Evolutionary conservation across 2,888 invertebrate genomes (phyloP).

Genomic region (Caenorhabditis drosophilae): DNA sequence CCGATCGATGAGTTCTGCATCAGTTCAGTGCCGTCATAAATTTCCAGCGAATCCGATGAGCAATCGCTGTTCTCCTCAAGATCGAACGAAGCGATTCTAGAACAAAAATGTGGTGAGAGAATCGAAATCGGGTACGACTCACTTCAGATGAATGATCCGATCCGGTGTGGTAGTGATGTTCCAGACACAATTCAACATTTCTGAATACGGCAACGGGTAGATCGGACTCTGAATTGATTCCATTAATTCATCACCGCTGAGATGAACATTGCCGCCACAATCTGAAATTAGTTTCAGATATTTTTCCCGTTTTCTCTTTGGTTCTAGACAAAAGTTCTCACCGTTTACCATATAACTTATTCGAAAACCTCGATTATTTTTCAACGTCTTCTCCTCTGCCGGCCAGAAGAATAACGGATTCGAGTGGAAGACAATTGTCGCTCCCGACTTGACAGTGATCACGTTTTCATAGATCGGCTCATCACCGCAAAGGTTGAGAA

Average conservation of each 20-base stretch:
- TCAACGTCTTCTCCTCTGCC: not conserved
- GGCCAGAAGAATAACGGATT: conserved; percentile 37
- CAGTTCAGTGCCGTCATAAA: conserved; percentile 49
- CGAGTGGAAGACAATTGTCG: conserved; percentile 55
- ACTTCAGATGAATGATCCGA: conserved; percentile 41
- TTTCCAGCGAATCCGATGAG: conserved; percentile 57
- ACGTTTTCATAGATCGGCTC: conserved; percentile 21
- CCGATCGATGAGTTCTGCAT: conserved; percentile 37
- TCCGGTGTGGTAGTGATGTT: conserved; percentile 60
- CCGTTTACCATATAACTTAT: conserved; percentile 58
- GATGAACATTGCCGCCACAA: conserved; percentile 58
- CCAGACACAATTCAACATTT: conserved; percentile 64
- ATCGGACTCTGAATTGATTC: conserved; percentile 52
- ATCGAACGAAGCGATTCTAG: not conserved
- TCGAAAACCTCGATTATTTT: conserved; percentile 58
- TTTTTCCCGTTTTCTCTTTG: not conserved
- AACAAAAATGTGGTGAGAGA: too few species aligned
- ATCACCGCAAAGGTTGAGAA: conserved; percentile 49
- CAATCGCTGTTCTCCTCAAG: conserved; percentile 31
- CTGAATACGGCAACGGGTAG: conserved; percentile 63
- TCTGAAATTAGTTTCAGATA: conserved; percentile 33
- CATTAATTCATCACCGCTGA: conserved; percentile 28
- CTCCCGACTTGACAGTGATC: conserved; percentile 53
- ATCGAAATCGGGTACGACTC: not conserved
- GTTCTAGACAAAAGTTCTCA: conserved; percentile 10